phyloP scores from a whole-genome alignment of 2,113 vertebrate genomes.

The Anas platyrhynchos region DNA sequence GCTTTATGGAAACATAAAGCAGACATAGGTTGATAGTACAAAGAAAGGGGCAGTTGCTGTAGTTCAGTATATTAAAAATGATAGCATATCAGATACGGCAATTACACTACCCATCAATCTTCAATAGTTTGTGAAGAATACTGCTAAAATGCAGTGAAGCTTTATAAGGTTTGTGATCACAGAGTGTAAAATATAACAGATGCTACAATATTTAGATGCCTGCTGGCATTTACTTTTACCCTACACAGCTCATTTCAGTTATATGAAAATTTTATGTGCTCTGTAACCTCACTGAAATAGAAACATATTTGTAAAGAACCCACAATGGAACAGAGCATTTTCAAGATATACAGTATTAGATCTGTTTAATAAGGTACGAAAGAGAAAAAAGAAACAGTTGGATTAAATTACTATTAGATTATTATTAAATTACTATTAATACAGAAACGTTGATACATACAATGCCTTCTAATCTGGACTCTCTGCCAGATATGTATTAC shows the following conservation, averaged over 20 bases:
- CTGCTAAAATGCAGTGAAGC: conserved; percentile 71
- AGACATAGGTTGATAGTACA: conserved; percentile 33
- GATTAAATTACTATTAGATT: conserved; percentile 22
- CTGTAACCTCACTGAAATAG: conserved; percentile 68
- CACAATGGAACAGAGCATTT: conserved; percentile 55
- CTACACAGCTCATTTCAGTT: conserved; percentile 88
- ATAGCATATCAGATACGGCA: conserved; percentile 62
- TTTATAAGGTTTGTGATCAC: conserved; percentile 87
- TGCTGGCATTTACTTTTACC: conserved; percentile 88
- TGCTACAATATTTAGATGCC: conserved; percentile 89
- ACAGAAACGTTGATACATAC: background rate
- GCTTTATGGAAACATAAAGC: conserved; percentile 42
- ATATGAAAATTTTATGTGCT: conserved; percentile 78
- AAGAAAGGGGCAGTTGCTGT: conserved; percentile 39
- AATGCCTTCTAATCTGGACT: background rate
- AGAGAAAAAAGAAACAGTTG: conserved; percentile 40
- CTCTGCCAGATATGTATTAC: background rate
- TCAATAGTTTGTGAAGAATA: conserved; percentile 75
- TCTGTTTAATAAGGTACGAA: conserved; percentile 49
- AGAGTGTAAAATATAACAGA: conserved; percentile 89
- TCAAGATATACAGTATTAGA: conserved; percentile 39
- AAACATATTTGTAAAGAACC: conserved; percentile 72
- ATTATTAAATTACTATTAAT: conserved; percentile 13
- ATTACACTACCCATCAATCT: conserved; percentile 76
- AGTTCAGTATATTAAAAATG: conserved; percentile 70